Base-by-base conservation (phyloP, 2,113 vertebrate species). In the Tamias sibiricus region DNA sequence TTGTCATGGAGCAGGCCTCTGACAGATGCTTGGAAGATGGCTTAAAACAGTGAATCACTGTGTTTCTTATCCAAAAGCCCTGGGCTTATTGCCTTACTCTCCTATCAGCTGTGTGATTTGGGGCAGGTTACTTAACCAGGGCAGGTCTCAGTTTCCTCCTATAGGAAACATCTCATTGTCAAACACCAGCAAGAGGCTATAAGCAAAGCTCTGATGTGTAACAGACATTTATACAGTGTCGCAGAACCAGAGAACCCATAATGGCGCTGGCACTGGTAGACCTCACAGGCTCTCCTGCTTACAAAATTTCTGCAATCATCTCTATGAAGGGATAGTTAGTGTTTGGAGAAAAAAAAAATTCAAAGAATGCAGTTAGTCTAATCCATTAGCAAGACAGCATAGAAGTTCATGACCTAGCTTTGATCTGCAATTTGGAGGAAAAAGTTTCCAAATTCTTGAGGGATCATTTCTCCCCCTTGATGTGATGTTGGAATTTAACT, bases 341-440 rank as follows among this genome's bases (percentile, higher is more conserved):
- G 17, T 97, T 87, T 81, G 75, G 62, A 89, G 49, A 20, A 69
- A 96, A 76, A 96, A 76, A 93, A 94, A 68, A 89, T 87, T 90
- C 57, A 91, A 95, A 89, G 85, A 54, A 26, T 54, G 92, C 93
- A 83, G 32, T 89, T 87, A 94, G 83, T 52, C 75, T 89, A 96
- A 97, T 86, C 37, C 83, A 83, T 90, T 97, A 94, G 93, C 47
- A 62, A 87, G 64, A 57, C 42, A 49, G 9, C n/a, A 3, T 3
- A 14, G 82, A 90, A 85, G 87, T 97, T 96, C 88, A 89, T 71
- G 92, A 37, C 83, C 96, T 40, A 87, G 93, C 91, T 98, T 95
- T 97, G 87, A 95, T 91, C 79, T 92, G 83, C 80, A 96, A 77
- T 97, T 97, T 97, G 93, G 81, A 93, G 85, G 71, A 72, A 94